Conservation (phyloP, 2,113 vertebrate species). For the Anolis sagrei region DNA sequence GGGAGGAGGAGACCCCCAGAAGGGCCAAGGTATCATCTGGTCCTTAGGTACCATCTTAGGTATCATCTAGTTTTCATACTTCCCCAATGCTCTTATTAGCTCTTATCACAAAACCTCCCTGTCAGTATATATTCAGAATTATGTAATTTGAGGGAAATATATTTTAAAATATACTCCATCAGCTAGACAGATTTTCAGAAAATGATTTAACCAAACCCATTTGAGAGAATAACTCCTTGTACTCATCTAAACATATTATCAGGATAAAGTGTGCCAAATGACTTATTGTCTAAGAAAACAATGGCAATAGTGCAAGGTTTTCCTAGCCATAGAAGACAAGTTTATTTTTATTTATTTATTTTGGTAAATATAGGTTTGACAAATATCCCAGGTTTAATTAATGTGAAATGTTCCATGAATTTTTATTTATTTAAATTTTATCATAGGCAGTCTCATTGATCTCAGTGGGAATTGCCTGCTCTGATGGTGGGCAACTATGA, state of each 20-base stretch:
- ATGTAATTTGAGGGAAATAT: not conserved
- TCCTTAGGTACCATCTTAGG: too few relatives aligned
- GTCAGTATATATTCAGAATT: too few relatives aligned
- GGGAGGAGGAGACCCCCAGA: too few relatives aligned
- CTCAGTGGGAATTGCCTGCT: not conserved
- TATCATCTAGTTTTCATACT: not conserved
- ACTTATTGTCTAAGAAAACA: not conserved
- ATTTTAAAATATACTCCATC: not conserved
- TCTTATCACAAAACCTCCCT: not conserved
- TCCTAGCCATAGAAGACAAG: too few relatives aligned
- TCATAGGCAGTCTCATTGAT: not conserved
- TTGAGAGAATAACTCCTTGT: not conserved
- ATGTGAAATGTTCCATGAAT: not conserved
- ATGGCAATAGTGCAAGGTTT: too few relatives aligned
- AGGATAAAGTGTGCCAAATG: not conserved
- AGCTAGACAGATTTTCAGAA: not conserved
- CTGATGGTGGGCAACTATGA: too few relatives aligned
- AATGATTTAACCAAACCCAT: not conserved
- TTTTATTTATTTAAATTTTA: not conserved
- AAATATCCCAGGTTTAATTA: not conserved
- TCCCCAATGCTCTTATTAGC: not conserved
- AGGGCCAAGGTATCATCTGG: too few relatives aligned
- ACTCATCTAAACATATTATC: not conserved
- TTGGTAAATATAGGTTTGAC: not conserved
- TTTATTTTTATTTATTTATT: not conserved